These are phyloP conservation scores for Dilophus febrilis DNA, from an alignment of 2,888 invertebrate species.

Conservation along the genomic window DNA sequence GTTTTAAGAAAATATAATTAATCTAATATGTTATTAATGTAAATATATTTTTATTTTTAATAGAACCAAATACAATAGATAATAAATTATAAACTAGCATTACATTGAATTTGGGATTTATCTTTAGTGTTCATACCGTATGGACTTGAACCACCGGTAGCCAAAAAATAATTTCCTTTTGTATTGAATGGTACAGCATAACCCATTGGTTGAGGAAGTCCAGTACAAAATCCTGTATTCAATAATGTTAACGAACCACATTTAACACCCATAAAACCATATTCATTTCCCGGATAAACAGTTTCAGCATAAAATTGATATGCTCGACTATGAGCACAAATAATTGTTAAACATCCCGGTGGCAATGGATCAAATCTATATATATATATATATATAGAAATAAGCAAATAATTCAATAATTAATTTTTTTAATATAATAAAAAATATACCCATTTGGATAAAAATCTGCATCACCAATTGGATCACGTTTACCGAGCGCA, in stretches of 20 bases:
- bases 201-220: constrained; percentile 24
- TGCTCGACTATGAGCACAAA: constrained; percentile 22
- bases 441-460: constrained; percentile 20
- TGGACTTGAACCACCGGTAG: constrained; percentile 22
- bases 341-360: constrained; percentile 21
- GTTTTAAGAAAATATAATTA: no score
- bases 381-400: constrained; percentile 8
- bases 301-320: constrained; percentile 26
- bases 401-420: constrained; percentile 6
- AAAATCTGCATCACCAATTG: constrained; percentile 24
- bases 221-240: constrained; percentile 20
- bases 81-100: not conserved
- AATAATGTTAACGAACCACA: constrained; percentile 22
- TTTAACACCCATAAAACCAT: constrained; percentile 23
- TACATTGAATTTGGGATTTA: no score
- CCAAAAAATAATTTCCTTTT: constrained; percentile 23
- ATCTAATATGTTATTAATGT: no score
- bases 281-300: constrained; percentile 23
- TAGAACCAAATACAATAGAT: no score
- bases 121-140: constrained; percentile 18
- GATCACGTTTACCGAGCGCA: constrained; percentile 15
- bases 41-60: no score
- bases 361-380: no score
- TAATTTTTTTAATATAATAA: not conserved
- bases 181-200: constrained; percentile 18